These are phyloP conservation scores for Helleia helle DNA, from an alignment of 2,888 invertebrate species.

Conservation along the genomic window DNA sequence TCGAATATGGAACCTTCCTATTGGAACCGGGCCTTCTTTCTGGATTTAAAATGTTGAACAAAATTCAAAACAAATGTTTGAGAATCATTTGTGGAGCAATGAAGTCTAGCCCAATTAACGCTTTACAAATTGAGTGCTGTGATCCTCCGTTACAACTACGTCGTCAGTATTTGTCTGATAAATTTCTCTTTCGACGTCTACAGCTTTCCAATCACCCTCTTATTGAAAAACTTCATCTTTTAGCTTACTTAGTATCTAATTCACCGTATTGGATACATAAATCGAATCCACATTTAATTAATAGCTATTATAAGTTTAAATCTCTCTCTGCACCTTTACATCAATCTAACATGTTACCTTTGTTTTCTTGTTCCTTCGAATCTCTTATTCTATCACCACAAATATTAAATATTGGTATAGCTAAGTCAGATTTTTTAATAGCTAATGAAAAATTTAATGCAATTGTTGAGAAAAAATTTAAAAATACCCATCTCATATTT, in stretches of 20 bases:
- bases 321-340: background rate
- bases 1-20: background rate
- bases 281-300: background rate
- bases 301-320: background rate
- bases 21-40: background rate
- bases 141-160: background rate
- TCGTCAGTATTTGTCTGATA: background rate
- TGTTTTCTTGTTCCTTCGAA: background rate
- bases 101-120: background rate
- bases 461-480: conserved; percentile 2
- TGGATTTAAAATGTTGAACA: background rate
- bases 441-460: too few species aligned
- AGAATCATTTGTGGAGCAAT: background rate
- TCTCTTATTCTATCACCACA: background rate
- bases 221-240: background rate
- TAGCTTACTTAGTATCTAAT: background rate
- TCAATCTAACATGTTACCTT: background rate
- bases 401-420: too few species aligned
- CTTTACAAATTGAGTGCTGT: background rate
- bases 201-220: background rate
- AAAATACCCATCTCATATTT: background rate
- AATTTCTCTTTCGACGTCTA: background rate
- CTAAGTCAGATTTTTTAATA: too few species aligned
- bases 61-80: background rate
- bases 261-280: background rate